Evolutionary conservation across 2,888 invertebrate species (phyloP).

Genomic region (Eristalinus aeneus): DNA sequence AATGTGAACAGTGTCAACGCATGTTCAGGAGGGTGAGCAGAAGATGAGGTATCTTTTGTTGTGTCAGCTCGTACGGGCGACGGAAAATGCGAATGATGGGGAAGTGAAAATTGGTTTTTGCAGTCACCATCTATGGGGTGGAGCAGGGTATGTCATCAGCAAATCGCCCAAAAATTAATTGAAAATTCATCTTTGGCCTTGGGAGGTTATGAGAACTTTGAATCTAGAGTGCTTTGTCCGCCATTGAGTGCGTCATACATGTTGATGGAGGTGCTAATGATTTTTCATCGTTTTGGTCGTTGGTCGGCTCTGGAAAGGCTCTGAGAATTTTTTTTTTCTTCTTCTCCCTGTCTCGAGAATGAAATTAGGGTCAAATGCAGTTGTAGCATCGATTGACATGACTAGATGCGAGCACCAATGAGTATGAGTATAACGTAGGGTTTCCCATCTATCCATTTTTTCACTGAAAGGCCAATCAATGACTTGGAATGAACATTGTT

Average conservation of each 20-base stretch:
- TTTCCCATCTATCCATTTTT: too few species aligned
- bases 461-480: too few species aligned
- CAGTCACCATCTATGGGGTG: not conserved
- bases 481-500: too few species aligned
- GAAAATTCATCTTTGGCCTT: not conserved
- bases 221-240: not conserved
- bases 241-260: not conserved
- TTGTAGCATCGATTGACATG: too few species aligned
- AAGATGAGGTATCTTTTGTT: slow-evolving; percentile 43
- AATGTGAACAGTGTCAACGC: not conserved
- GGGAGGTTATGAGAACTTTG: not conserved
- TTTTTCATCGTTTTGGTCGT: not conserved
- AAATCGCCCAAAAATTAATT: not conserved
- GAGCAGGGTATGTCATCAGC: not conserved
- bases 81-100: not conserved
- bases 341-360: too few species aligned
- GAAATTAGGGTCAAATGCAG: too few species aligned
- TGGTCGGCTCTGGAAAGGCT: not conserved
- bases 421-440: too few species aligned
- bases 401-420: too few species aligned
- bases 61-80: not conserved
- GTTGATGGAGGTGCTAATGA: not conserved
- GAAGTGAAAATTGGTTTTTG: not conserved
- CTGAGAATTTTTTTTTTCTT: too few species aligned
- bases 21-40: slow-evolving; percentile 15